Evolutionary conservation across 2,888 invertebrate species (phyloP), one percentile per base, ranked within the genome.

Genomic region (Creontiades dilutus): DNA sequence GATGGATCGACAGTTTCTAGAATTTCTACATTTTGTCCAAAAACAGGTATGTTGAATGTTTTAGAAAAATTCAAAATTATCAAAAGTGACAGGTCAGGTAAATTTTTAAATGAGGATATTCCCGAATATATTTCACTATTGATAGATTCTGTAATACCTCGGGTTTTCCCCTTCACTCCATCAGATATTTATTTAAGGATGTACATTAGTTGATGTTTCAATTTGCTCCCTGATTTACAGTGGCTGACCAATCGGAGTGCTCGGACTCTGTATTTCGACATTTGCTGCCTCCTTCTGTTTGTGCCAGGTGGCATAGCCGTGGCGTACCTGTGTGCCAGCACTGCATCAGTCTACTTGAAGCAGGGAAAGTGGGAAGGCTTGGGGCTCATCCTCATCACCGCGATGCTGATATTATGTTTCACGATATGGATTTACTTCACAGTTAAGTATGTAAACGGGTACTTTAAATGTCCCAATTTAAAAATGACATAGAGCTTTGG

Each of bases 291-390:
- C 61, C 61, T 93, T 4, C 90, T 94, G 12, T 92, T 95, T 80
- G 94, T 94, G 9, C 94, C 94, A 0, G 92, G 94, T 57, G 94
- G 94, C 76, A 91, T 93, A 0, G 92, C 93, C 48, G 94, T 94
- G 52, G 93, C 93, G 14, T 94, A 94, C 92, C 92, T 94, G 23
- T 94, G 94, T 92, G 93, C 93, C 28, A 92, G 93, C 57, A 94
- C 94, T 12, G 94, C 94, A 46, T 91, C 92, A 23, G 92, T 93
- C 19, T 94, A 93, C 90, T 91, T 92, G 28, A 92, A 91, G 52
- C 92, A 93, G 55, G 93, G 93, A 75, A 92, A 93, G 90, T 93
- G 93, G 93, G 93, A 93, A 90, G 93, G 93, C 48, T 92, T 92
- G 16, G 93, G 93, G 27, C 92, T 93, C 16, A 93, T 92, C 2